These are phyloP conservation scores for Philaenus spumarius DNA, from an alignment of 1,140 invertebrate genomes.

Conservation along the genomic window DNA sequence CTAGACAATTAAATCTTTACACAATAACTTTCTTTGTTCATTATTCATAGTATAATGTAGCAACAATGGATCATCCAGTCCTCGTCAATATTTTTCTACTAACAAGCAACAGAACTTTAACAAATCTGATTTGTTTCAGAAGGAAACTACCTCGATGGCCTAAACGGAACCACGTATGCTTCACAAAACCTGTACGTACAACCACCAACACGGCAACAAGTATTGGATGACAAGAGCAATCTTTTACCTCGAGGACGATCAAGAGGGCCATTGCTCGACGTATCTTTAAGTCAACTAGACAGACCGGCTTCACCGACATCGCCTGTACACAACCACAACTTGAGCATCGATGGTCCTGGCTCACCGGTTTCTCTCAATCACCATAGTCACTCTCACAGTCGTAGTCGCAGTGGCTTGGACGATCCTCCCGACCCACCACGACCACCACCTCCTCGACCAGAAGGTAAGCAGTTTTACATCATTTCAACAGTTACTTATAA, in stretches of 20 bases:
- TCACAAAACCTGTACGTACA: slow-evolving; percentile 89
- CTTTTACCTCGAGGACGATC: slow-evolving; percentile 58
- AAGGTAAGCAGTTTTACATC: too few relatives aligned
- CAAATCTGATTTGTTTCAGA: slow-evolving; percentile 21
- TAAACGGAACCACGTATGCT: slow-evolving; percentile 54
- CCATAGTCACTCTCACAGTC: slow-evolving; percentile 29
- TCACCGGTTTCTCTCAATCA: slow-evolving; percentile 17
- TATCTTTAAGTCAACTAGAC: slow-evolving; percentile 56
- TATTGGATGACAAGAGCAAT: slow-evolving; percentile 59
- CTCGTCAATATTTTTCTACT: too few relatives aligned
- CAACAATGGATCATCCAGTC: too few relatives aligned
- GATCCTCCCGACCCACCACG: slow-evolving; percentile 55
- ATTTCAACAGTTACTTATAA: too few relatives aligned
- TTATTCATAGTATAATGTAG: too few relatives aligned
- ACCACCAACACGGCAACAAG: slow-evolving; percentile 59
- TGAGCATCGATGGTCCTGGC: slow-evolving; percentile 7
- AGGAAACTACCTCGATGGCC: slow-evolving; percentile 34
- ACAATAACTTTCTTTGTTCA: too few relatives aligned
- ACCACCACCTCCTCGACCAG: slow-evolving; percentile 78
- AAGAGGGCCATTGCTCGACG: slow-evolving; percentile 57
- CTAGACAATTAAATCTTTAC: too few relatives aligned
- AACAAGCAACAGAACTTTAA: too few relatives aligned
- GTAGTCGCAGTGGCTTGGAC: slow-evolving; percentile 34
- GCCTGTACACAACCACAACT: slow-evolving; percentile 1
- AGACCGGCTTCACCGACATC: slow-evolving; percentile 37